These are phyloP conservation scores for Chaetodon auriga DNA, from an alignment of 2,113 vertebrate species.

Conservation along the genomic window DNA sequence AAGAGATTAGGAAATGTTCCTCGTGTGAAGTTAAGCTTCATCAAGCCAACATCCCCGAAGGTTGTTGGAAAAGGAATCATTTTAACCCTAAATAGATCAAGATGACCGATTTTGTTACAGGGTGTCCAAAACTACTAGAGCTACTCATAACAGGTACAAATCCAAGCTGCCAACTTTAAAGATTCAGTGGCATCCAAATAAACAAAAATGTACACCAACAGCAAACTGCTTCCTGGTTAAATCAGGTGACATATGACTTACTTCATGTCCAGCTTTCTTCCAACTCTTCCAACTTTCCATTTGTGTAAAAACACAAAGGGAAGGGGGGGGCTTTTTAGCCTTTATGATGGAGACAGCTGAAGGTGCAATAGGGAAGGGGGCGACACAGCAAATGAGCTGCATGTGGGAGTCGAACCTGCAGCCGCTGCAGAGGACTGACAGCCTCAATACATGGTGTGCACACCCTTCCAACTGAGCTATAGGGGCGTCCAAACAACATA, in stretches of 20 bases:
- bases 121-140: neutral
- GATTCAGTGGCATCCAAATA: neutral
- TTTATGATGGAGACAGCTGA: no score
- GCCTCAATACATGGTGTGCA: no score
- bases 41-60: neutral
- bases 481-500: no score
- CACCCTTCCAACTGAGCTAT: no score
- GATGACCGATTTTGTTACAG: neutral
- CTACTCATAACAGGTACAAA: neutral
- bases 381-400: no score
- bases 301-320: no score
- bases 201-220: neutral
- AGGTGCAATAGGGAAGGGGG: no score
- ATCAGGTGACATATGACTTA: neutral
- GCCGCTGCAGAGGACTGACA: no score
- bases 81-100: neutral
- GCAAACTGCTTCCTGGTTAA: neutral
- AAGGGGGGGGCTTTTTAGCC: no score
- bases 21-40: neutral
- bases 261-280: neutral
- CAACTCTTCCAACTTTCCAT: neutral
- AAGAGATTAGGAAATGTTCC: slow-evolving; percentile 22
- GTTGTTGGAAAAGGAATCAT: neutral
- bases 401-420: no score
- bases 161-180: neutral